phyloP scores from a whole-genome alignment of 2,797 vertebrate genomes.

The Apodemus agrarius region DNA sequence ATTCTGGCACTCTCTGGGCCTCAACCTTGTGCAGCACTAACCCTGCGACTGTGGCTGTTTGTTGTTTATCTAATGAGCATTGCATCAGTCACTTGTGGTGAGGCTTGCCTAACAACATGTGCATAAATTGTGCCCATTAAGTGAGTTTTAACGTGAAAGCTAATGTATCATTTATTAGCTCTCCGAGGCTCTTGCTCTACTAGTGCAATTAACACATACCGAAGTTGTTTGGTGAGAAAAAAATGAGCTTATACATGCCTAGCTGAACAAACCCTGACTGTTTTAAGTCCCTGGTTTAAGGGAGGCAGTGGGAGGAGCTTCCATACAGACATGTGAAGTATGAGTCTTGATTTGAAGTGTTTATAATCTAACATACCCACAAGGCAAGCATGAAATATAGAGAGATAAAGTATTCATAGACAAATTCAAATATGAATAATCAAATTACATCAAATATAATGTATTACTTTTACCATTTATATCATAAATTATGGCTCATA shows the following conservation, averaged over 20 bases:
- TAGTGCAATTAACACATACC: not conserved
- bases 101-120: not conserved
- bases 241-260: not conserved
- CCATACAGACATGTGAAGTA: not conserved
- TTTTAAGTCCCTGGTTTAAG: not conserved
- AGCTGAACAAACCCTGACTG: not conserved
- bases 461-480: not conserved
- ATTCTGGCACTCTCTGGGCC: not conserved
- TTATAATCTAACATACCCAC: not conserved
- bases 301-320: not conserved
- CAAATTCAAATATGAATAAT: not conserved
- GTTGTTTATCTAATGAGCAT: not conserved
- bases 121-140: not conserved
- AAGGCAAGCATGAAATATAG: not conserved
- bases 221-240: not conserved
- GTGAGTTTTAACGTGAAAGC: slow-evolving; percentile 6
- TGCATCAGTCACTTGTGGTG: not conserved
- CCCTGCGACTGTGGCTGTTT: not conserved
- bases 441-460: not conserved
- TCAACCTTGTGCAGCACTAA: not conserved
- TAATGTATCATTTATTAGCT: not conserved
- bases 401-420: not conserved
- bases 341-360: not conserved
- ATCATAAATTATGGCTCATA: not conserved
- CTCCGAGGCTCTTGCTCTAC: not conserved